These are phyloP conservation scores for Zaprionus bogoriensis DNA, from an alignment of 2,888 invertebrate species.

Conservation along the genomic window DNA sequence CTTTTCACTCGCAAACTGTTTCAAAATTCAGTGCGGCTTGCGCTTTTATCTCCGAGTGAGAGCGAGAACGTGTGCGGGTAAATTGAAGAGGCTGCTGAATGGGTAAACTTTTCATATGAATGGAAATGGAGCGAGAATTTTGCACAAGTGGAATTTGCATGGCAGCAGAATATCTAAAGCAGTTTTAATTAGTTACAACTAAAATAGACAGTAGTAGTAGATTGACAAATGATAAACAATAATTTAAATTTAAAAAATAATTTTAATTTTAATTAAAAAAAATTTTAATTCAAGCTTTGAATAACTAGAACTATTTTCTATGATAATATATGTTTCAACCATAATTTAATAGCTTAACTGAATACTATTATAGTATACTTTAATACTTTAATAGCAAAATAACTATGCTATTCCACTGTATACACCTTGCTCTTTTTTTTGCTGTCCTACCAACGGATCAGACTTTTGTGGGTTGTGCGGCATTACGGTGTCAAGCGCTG, in stretches of 20 bases:
- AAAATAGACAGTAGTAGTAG: no score
- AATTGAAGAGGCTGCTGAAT: constrained; percentile 25
- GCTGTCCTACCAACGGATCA: constrained; percentile 5
- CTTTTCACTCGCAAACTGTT: constrained; percentile 61
- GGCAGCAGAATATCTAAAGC: neutral
- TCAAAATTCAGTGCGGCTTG: constrained; percentile 51
- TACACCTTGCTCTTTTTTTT: neutral
- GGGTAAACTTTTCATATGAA: constrained; percentile 35
- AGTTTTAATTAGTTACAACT: no score
- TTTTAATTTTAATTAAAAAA: no score
- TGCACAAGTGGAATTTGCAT: neutral
- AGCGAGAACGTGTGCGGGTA: constrained; percentile 4
- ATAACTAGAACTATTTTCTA: no score
- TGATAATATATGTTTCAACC: no score
- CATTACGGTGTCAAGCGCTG: constrained; percentile 53
- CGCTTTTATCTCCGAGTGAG: constrained; percentile 50
- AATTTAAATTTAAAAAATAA: no score
- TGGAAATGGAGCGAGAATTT: constrained; percentile 35
- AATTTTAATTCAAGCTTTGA: no score
- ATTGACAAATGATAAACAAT: no score
- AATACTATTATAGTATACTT: no score
- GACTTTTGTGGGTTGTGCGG: constrained; percentile 26
- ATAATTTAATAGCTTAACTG: no score
- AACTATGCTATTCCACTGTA: neutral
- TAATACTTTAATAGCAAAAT: neutral